phyloP scores from a whole-genome alignment of 1,140 invertebrate genomes.

The Achatina immaculata region DNA sequence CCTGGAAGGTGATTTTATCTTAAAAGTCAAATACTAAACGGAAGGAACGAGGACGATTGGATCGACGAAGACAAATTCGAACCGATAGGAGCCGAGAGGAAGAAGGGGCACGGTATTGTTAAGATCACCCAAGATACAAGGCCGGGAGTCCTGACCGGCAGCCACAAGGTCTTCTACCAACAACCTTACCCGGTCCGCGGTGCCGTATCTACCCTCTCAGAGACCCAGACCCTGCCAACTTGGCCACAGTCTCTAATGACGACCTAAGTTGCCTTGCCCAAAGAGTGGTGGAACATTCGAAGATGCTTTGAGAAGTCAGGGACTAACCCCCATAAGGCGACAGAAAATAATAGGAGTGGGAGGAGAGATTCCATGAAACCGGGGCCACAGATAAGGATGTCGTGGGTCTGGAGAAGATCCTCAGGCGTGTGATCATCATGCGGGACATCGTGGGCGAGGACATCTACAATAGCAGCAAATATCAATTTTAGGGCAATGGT shows the following conservation, averaged over 20 bases:
- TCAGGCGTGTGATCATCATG: not conserved
- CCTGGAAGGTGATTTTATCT: not conserved
- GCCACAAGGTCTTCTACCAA: not conserved
- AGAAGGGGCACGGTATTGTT: not conserved
- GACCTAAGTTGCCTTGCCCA: not conserved
- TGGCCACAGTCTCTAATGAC: not conserved
- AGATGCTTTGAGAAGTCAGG: not conserved
- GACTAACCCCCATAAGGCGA: not conserved
- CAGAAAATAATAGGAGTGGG: constrained; percentile 2
- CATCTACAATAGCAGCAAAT: not conserved
- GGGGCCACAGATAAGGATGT: not conserved
- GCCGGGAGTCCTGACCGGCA: not conserved
- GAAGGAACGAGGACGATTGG: not conserved
- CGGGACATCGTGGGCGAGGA: not conserved
- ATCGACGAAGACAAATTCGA: too few species aligned
- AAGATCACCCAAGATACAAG: not conserved
- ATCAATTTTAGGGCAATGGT: not conserved
- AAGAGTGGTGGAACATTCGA: not conserved
- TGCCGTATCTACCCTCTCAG: not conserved
- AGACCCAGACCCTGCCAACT: not conserved
- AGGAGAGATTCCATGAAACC: not conserved
- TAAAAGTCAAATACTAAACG: not conserved
- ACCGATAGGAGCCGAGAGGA: not conserved
- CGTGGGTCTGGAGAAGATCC: not conserved
- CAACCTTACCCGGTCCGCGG: too few species aligned